Percentiles rank a stretch among this genome's conserved stretches.
Evolutionary conservation across 2,888 invertebrate genomes (phyloP).

Genomic region (Andrena chrysosceles): DNA sequence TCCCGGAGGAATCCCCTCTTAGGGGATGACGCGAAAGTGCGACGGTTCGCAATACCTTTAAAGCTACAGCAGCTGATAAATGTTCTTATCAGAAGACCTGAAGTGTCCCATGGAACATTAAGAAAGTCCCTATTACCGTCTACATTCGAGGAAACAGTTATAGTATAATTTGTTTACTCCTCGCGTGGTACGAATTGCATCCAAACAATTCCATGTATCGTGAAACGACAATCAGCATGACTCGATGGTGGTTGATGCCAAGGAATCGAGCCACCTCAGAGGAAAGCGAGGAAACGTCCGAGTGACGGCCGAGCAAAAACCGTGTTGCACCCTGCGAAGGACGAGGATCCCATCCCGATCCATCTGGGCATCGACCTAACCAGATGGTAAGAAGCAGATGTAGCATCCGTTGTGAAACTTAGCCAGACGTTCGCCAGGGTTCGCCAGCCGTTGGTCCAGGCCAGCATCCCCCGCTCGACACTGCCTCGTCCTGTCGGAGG

Average conservation of each 20-base stretch:
- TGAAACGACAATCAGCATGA: not conserved
- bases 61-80: not conserved
- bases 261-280: constrained; percentile 12
- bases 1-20: not conserved
- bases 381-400: constrained; percentile 64
- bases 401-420: constrained; percentile 34
- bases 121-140: not conserved
- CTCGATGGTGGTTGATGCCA: not conserved
- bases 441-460: constrained; percentile 80
- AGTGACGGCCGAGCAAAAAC: not conserved
- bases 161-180: no score
- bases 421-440: constrained; percentile 71
- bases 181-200: no score
- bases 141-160: not conserved
- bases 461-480: constrained; percentile 75
- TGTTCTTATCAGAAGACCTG: not conserved
- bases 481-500: constrained; percentile 75
- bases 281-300: not conserved
- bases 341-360: not conserved
- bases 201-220: no score
- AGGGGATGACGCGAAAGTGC: not conserved
- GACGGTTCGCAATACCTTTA: not conserved
- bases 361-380: constrained; percentile 47
- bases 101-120: not conserved
- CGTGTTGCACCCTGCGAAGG: not conserved